Conservation (phyloP, 1,140 invertebrate genomes). For the Philopotamus ludificatus region DNA sequence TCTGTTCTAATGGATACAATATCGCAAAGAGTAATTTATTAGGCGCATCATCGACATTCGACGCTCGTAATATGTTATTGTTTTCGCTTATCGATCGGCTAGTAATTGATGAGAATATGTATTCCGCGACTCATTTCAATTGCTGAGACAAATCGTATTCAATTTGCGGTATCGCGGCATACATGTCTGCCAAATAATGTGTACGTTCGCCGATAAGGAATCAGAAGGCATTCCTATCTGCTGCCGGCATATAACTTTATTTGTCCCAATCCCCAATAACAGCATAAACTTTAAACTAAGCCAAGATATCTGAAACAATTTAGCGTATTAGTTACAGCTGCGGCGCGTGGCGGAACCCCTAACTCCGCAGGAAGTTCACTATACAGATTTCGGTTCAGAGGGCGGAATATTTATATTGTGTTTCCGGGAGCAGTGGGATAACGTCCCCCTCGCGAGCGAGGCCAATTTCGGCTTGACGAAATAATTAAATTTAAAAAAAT, state of each 20-base stretch:
- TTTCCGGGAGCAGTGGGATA: background rate
- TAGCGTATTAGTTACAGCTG: constrained; percentile 39
- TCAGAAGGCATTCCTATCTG: constrained; percentile 21
- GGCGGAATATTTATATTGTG: background rate
- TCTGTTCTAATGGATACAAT: constrained; percentile 29
- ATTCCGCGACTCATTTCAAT: no score
- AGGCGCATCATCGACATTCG: no score
- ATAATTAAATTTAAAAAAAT: no score
- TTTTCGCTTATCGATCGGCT: constrained; percentile 7
- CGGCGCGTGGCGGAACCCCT: constrained; percentile 15
- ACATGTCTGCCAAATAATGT: no score
- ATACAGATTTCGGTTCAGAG: constrained; percentile 14
- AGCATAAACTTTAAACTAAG: constrained; percentile 38
- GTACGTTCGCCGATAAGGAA: background rate
- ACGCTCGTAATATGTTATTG: constrained; percentile 32
- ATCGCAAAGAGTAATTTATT: constrained; percentile 28
- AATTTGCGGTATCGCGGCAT: no score
- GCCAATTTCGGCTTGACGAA: no score
- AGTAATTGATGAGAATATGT: background rate
- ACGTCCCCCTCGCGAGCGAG: no score
- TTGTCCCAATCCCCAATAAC: constrained; percentile 29
- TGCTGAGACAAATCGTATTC: no score
- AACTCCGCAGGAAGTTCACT: constrained; percentile 14
- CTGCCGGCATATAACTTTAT: constrained; percentile 23
- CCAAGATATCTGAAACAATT: constrained; percentile 41